Conservation (phyloP, 2,113 vertebrate species). For the Butorides virescens region DNA sequence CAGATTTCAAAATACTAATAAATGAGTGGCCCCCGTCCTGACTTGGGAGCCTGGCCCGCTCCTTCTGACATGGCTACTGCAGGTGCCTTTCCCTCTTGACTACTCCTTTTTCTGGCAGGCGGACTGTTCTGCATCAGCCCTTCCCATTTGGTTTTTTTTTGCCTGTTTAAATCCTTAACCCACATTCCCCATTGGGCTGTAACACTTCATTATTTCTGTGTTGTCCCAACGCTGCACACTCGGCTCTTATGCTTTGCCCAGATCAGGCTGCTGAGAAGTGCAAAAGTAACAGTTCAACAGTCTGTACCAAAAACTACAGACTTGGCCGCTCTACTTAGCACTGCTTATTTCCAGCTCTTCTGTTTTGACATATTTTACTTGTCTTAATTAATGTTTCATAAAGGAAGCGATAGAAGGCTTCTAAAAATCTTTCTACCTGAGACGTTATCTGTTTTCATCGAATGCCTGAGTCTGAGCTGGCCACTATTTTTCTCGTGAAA, state of each 20-base stretch:
- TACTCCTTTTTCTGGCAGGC: background rate
- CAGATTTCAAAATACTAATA: background rate
- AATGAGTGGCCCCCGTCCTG: background rate
- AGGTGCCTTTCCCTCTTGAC: background rate
- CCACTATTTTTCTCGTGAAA: background rate
- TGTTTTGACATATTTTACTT: background rate
- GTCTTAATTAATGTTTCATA: background rate
- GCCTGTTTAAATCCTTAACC: conserved; percentile 41
- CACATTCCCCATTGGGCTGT: background rate
- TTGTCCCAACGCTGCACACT: background rate
- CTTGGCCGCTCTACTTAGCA: background rate
- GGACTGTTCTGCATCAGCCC: background rate
- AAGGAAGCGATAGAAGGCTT: background rate
- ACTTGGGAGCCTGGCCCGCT: background rate
- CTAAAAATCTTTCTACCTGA: background rate
- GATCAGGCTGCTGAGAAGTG: background rate
- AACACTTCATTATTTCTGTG: conserved; percentile 47
- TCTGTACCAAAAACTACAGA: background rate
- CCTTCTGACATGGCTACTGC: background rate
- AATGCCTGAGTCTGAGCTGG: background rate
- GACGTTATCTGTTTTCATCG: background rate
- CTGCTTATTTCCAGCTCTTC: background rate
- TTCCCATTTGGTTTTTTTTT: background rate
- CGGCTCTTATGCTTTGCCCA: background rate
- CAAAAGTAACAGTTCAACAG: background rate